Conservation (phyloP, 2,113 vertebrate species). For the Ciconia maguari region DNA sequence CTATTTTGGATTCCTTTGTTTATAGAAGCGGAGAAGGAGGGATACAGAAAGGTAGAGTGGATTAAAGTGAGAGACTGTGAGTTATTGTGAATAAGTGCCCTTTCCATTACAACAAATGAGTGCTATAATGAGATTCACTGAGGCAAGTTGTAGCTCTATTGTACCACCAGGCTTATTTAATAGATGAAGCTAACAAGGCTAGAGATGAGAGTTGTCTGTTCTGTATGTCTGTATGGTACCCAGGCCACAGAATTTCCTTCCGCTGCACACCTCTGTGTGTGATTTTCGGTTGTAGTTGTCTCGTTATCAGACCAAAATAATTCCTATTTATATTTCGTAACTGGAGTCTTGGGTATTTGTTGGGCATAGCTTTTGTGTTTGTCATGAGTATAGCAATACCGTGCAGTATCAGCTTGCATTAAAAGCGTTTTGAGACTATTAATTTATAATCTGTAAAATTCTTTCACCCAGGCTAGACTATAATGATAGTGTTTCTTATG, state of each 20-base stretch:
- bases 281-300: background rate
- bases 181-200: slow-evolving; percentile 14
- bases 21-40: background rate
- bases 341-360: background rate
- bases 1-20: background rate
- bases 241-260: slow-evolving; percentile 3
- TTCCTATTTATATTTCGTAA: background rate
- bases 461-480: background rate
- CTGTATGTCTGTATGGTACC: background rate
- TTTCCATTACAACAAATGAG: slow-evolving; percentile 27
- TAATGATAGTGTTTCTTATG: background rate
- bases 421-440: background rate
- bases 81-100: background rate
- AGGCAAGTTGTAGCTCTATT: slow-evolving; percentile 20
- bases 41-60: background rate
- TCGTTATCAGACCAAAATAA: background rate
- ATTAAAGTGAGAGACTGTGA: slow-evolving; percentile 7
- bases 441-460: background rate
- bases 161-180: slow-evolving; percentile 19
- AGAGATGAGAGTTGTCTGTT: background rate
- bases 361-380: background rate
- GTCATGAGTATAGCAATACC: background rate
- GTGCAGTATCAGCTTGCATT: background rate
- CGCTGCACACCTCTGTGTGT: background rate
- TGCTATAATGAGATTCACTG: slow-evolving; percentile 19